Evolutionary conservation across 2,797 vertebrate genomes (phyloP).

Genomic region (Austrolebias charrua): DNA sequence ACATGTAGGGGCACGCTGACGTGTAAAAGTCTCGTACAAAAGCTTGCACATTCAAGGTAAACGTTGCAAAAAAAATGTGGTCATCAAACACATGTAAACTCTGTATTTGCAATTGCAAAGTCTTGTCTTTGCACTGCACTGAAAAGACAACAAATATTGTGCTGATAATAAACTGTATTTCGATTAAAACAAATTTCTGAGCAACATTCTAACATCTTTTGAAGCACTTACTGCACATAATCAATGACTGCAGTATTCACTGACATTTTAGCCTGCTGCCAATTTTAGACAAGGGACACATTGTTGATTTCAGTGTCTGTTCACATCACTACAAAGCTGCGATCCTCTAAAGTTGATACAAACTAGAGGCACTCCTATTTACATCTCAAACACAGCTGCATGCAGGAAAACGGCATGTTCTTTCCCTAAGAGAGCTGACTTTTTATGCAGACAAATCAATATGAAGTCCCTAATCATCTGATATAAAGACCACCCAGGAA

Average conservation of each 20-base stretch:
- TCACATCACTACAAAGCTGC: constrained; percentile 13
- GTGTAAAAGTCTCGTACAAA: background rate
- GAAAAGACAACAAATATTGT: constrained; percentile 8
- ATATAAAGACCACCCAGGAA: background rate
- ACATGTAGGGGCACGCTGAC: background rate
- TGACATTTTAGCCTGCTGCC: constrained; percentile 9
- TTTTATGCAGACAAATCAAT: constrained; percentile 39
- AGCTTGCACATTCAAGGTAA: background rate
- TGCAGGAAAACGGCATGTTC: constrained; percentile 1
- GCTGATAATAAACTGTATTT: constrained; percentile 4
- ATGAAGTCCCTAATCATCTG: constrained; percentile 25
- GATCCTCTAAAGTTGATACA: constrained; percentile 25
- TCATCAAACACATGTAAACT: too few relatives aligned
- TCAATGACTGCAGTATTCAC: constrained; percentile 1
- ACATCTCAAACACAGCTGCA: constrained; percentile 21
- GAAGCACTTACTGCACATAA: background rate
- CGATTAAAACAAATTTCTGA: constrained; percentile 7
- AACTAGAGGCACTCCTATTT: constrained; percentile 23
- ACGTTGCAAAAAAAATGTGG: background rate
- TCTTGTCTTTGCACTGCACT: constrained; percentile 5
- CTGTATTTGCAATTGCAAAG: background rate
- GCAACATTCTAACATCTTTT: background rate
- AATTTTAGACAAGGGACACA: constrained; percentile 11
- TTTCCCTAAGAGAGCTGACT: constrained; percentile 2
- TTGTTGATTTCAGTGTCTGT: constrained; percentile 5